Base-by-base conservation (phyloP, 2,888 invertebrate genomes). In the Drosophila seclusa region DNA sequence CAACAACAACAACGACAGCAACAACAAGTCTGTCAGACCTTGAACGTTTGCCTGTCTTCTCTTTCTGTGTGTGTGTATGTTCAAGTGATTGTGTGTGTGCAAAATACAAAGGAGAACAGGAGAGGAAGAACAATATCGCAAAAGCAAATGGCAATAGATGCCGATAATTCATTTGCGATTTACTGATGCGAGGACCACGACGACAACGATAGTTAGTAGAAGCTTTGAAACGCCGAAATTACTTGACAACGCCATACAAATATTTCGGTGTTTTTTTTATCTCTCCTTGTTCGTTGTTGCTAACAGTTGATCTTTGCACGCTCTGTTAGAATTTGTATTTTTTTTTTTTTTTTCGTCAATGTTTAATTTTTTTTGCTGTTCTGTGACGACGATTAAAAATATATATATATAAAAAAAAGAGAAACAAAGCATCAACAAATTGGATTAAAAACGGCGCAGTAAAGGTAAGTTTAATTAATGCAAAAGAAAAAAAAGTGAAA, bases 371-470 rank as follows among this genome's bases (percentile, higher is more conserved):
- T 40, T 55, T 31, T 50, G 49, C 52, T 60, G 45, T 55, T 57
- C 50, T 40, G 36, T 57, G 32, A 59, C 58, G 34, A 54, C 45
- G 36, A 53, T 66, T 16, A 18, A 42, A 34, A 36, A 34, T 4
- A 10, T 32, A 32, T 11, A 32, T 32, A 31, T 31, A 32, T 11
- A 32, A 10, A 31, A 0, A 31, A 13, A 24, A 32, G 13, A 16
- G 1, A 24, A 45, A 45, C 45, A 40, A 31, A 65, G 16, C 50
- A 29, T 29, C 34, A 66, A 13, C 8, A 59, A 59, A 73, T 57
- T 68, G 76, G 75, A 78, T 79, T 68, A 76, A 73, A 63, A 16
- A 24, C 24, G 38, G 54, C 50, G 16, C 54, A 73, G 27, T 29
- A 36, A 55, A 63, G 79, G 76, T 76, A 60, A 75, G 74, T 24